Evolutionary conservation across 2,113 vertebrate genomes (phyloP).

Genomic region (Tupaia chinensis): DNA sequence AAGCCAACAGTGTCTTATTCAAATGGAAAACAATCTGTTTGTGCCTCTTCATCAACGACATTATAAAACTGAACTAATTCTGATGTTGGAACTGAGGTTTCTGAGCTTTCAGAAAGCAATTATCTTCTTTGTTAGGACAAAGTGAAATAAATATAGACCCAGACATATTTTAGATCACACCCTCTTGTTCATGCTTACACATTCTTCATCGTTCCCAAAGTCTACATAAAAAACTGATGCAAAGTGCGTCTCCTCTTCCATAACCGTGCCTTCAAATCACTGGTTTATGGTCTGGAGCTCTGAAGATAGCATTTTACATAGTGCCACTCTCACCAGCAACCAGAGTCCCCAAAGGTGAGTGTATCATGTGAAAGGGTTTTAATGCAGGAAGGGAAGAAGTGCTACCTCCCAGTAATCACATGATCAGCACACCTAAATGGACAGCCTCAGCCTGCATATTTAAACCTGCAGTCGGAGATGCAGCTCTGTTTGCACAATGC

Average conservation of each 20-base stretch:
- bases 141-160: conserved; percentile 33
- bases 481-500: conserved; percentile 87
- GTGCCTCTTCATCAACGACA: background rate
- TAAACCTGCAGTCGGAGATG: conserved; percentile 85
- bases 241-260: background rate
- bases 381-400: conserved; percentile 64
- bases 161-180: background rate
- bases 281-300: conserved; percentile 64
- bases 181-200: background rate
- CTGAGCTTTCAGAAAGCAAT: conserved; percentile 18
- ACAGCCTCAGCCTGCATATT: conserved; percentile 85
- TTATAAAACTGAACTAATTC: background rate
- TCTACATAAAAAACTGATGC: conserved; percentile 21
- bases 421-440: conserved; percentile 85
- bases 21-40: conserved; percentile 15
- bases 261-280: conserved; percentile 51
- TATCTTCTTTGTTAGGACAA: background rate
- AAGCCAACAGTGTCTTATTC: background rate
- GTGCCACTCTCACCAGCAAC: conserved; percentile 55
- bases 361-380: conserved; percentile 76
- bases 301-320: conserved; percentile 74
- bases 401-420: conserved; percentile 76
- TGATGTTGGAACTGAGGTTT: conserved; percentile 9
- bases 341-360: conserved; percentile 65
- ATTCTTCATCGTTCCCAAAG: background rate